A percentile compares a stretch with the other conserved stretches of the same genome.
Conservation (phyloP, 2,113 vertebrate species). For the Phylloscopus trochilus region DNA sequence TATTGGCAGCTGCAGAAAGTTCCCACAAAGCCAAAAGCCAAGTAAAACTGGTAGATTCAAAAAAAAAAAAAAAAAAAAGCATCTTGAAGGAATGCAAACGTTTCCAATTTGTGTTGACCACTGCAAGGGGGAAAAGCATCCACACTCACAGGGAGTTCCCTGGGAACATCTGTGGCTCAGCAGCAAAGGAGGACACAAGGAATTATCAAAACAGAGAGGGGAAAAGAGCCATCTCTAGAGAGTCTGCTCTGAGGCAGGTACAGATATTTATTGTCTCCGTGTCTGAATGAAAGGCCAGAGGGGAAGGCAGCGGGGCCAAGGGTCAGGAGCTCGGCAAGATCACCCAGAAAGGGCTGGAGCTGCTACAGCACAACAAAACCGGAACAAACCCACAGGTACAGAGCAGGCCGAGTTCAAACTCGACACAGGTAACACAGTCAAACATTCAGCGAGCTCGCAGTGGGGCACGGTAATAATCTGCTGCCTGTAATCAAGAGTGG, state of each 20-base stretch:
- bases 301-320: neutral
- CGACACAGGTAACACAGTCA: accelerated
- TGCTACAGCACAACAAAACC: accelerated
- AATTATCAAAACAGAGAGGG: neutral
- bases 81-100: neutral
- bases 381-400: neutral
- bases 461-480: accelerated
- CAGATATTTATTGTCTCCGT: accelerated
- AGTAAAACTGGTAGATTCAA: neutral
- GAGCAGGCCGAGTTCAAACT: neutral
- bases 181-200: neutral
- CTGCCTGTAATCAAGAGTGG: accelerated
- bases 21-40: neutral
- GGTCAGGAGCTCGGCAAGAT: neutral
- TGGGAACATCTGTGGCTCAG: neutral
- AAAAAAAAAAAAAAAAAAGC: neutral
- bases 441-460: neutral
- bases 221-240: accelerated
- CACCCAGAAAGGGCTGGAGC: neutral
- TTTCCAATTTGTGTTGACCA: neutral
- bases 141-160: accelerated
- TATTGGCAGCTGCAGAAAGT: neutral
- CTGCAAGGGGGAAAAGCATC: neutral
- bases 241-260: neutral
- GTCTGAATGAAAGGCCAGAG: neutral